Conservation (phyloP, 2,797 vertebrate species). For the Anomalospiza imberbis region DNA sequence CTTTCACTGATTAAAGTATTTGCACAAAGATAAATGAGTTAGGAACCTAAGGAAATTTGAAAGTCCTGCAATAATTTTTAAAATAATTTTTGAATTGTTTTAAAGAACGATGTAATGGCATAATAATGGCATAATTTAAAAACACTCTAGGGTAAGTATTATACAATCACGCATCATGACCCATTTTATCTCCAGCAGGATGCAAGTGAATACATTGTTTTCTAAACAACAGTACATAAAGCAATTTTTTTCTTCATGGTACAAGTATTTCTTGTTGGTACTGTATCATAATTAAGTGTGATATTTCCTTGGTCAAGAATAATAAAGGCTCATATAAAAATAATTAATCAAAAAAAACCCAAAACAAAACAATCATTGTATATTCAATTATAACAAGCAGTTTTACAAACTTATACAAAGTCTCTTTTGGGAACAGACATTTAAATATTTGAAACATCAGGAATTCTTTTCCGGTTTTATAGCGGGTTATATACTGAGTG, state of each 20-base stretch:
- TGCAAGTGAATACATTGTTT: neutral
- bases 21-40: neutral
- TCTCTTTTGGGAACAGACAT: neutral
- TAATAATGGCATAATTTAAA: neutral
- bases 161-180: rapidly evolving
- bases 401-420: neutral
- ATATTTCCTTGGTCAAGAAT: neutral
- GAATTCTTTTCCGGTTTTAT: neutral
- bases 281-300: neutral
- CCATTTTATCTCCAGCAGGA: neutral
- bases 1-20: neutral
- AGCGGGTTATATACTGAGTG: neutral
- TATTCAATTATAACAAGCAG: neutral
- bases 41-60: neutral
- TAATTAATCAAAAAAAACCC: neutral
- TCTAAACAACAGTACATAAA: neutral
- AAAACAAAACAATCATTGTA: neutral
- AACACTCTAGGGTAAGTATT: neutral
- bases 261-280: neutral
- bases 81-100: neutral
- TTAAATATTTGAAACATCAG: neutral
- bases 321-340: neutral
- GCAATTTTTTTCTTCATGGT: neutral
- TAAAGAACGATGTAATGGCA: neutral
- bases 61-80: neutral